Percentiles rank a stretch among this genome's conserved stretches.
These are phyloP conservation scores for Chelon auratus DNA, from an alignment of 2,797 vertebrate species.

Conservation along the genomic window DNA sequence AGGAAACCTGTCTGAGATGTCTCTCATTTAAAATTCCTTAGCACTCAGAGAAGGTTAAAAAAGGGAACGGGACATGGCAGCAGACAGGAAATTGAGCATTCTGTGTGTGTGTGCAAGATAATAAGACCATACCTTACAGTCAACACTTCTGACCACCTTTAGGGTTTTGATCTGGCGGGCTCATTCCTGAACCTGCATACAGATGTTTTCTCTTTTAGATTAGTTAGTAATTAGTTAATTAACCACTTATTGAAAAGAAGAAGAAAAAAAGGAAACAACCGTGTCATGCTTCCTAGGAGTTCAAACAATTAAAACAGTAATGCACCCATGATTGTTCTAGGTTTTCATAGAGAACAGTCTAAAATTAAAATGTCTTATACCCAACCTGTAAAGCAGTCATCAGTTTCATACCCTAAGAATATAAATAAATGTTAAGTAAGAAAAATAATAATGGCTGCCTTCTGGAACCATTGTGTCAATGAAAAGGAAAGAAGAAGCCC, in stretches of 20 bases:
- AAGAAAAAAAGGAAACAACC: too few species aligned
- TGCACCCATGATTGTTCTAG: not conserved
- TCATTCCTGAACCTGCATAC: not conserved
- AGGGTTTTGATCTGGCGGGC: not conserved
- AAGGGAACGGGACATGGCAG: not conserved
- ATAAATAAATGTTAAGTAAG: not conserved
- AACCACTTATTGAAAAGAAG: too few species aligned
- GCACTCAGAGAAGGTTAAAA: not conserved
- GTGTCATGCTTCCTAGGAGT: too few species aligned
- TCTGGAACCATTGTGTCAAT: not conserved
- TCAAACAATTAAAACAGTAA: not conserved
- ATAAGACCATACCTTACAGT: not conserved
- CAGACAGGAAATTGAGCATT: not conserved
- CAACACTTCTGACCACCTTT: not conserved
- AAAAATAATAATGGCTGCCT: not conserved
- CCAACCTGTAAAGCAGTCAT: not conserved
- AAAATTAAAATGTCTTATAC: not conserved
- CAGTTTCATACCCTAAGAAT: not conserved
- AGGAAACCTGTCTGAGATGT: conserved; percentile 43
- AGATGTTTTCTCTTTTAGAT: too few species aligned
- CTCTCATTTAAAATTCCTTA: conserved; percentile 18
- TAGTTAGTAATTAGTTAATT: too few species aligned
- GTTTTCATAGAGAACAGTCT: not conserved
- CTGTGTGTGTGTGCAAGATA: not conserved
- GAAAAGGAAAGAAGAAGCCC: conserved; percentile 14